Percentiles rank a stretch among this genome's conserved stretches.
phyloP scores from a whole-genome alignment of 2,888 invertebrate genomes.

The Notocelia uddmanniana region DNA sequence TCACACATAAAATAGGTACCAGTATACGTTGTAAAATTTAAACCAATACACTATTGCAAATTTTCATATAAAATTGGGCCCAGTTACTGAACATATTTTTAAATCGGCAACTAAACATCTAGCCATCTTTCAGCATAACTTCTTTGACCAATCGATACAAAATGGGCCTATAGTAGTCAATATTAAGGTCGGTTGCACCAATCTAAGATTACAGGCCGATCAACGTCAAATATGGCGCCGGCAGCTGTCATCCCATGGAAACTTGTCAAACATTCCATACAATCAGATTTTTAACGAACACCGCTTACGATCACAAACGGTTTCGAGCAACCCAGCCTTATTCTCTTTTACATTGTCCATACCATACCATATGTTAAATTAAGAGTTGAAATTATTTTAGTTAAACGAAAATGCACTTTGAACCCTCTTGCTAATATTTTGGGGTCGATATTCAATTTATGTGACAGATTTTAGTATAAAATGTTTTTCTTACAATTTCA shows the following conservation, averaged over 20 bases:
- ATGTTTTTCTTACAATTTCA: slow-evolving; percentile 4
- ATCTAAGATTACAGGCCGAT: no score
- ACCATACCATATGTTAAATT: background rate
- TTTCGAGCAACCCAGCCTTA: no score
- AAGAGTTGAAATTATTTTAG: background rate
- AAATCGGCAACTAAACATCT: slow-evolving; percentile 22
- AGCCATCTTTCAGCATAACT: slow-evolving; percentile 11
- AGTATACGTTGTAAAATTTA: background rate
- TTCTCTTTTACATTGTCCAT: slow-evolving; percentile 18
- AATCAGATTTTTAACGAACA: no score
- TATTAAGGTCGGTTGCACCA: no score
- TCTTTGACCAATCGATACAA: slow-evolving; percentile 4
- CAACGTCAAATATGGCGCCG: no score
- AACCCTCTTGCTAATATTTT: no score
- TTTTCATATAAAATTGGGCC: slow-evolving; percentile 29
- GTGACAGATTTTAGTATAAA: background rate
- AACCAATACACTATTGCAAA: slow-evolving; percentile 5
- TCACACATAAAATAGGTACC: background rate
- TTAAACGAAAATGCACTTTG: no score
- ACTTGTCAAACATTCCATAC: no score
- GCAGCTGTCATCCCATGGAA: no score
- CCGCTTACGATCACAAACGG: no score
- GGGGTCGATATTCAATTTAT: background rate
- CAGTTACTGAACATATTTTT: slow-evolving; percentile 4
- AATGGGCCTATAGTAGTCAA: slow-evolving; percentile 16